A percentile compares a stretch with the other conserved stretches of the same genome.
These are phyloP conservation scores for Mythimna lalbum DNA, from an alignment of 2,888 invertebrate genomes.

Conservation along the genomic window DNA sequence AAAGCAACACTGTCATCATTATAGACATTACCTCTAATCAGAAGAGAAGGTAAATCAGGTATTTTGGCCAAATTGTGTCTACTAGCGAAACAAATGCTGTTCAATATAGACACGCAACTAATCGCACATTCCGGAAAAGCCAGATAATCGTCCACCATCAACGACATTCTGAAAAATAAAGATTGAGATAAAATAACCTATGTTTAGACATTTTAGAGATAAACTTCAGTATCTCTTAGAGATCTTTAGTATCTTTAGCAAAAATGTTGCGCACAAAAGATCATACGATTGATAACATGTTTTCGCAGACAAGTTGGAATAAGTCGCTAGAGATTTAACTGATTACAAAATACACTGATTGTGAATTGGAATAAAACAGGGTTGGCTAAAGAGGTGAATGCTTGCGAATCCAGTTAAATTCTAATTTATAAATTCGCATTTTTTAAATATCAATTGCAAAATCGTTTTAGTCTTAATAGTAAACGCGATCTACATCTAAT, in stretches of 20 bases:
- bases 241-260: not conserved
- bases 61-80: slow-evolving; percentile 82
- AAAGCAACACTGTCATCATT: not conserved
- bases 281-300: slow-evolving; percentile 28
- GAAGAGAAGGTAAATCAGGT: slow-evolving; percentile 78
- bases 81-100: slow-evolving; percentile 82
- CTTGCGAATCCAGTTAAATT: not conserved
- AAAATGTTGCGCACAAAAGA: slow-evolving; percentile 7
- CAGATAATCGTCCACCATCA: slow-evolving; percentile 85
- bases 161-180: slow-evolving; percentile 86
- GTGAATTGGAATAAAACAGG: too few relatives aligned
- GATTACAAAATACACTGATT: not conserved
- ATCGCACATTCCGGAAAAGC: slow-evolving; percentile 89
- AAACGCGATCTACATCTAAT: not conserved
- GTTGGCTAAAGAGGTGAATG: too few relatives aligned
- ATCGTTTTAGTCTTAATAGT: not conserved
- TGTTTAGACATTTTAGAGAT: slow-evolving; percentile 14
- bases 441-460: not conserved
- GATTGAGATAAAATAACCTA: slow-evolving; percentile 76
- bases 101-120: slow-evolving; percentile 88
- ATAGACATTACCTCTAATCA: slow-evolving; percentile 78
- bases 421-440: not conserved
- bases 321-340: not conserved
- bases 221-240: too few relatives aligned
- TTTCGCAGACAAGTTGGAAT: not conserved